Evolutionary conservation across 2,888 invertebrate genomes (phyloP).

Genomic region (Trisateles emortualis): DNA sequence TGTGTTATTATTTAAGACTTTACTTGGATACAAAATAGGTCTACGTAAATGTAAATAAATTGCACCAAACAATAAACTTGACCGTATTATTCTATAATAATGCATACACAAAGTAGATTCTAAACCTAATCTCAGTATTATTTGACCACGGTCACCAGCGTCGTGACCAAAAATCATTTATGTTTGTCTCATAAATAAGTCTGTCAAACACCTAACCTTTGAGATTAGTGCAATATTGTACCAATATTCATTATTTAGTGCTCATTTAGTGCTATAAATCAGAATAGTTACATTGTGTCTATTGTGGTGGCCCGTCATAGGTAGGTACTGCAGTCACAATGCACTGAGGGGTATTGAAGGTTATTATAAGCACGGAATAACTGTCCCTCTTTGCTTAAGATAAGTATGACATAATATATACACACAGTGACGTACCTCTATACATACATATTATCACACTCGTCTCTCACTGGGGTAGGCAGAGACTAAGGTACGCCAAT

Average conservation of each 20-base stretch:
- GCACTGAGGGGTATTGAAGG: background rate
- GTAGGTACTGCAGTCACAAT: background rate
- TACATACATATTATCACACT: too few species aligned
- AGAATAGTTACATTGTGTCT: constrained; percentile 1
- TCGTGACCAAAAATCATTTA: constrained; percentile 31
- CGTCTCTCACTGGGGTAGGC: too few species aligned
- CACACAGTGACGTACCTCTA: too few species aligned
- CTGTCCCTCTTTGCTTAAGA: background rate
- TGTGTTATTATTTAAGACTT: too few species aligned
- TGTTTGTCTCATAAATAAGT: constrained; percentile 29
- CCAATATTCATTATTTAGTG: constrained; percentile 10
- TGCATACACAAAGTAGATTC: background rate
- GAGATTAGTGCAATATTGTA: constrained; percentile 9
- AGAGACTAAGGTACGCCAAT: too few species aligned
- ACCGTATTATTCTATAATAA: background rate
- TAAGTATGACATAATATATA: too few species aligned
- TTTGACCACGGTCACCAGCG: background rate
- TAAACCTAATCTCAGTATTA: background rate
- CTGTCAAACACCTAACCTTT: constrained; percentile 27
- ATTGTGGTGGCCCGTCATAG: background rate
- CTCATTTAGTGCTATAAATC: constrained; percentile 6
- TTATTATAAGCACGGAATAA: background rate
- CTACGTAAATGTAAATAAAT: too few species aligned
- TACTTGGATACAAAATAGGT: too few species aligned
- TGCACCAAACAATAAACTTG: background rate